Percentiles rank a stretch among this genome's conserved stretches.
phyloP scores from a whole-genome alignment of 2,113 vertebrate genomes.

The Pomatostomus ruficeps region DNA sequence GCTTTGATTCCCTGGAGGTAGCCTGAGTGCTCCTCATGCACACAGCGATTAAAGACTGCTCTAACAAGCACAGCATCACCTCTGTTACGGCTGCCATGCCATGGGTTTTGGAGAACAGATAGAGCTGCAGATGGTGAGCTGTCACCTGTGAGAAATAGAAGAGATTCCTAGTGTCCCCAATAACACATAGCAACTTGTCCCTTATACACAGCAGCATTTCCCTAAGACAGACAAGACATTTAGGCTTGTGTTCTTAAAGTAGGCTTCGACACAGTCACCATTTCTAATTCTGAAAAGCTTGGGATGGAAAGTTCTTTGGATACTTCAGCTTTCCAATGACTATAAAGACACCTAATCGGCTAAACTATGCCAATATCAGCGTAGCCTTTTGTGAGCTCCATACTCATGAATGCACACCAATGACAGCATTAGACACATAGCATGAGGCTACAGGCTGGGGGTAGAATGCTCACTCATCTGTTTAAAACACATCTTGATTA shows the following conservation, averaged over 20 bases:
- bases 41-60: not conserved
- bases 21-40: not conserved
- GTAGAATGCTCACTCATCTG: not conserved
- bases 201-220: not conserved
- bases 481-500: not conserved
- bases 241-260: accelerated
- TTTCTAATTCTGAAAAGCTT: not conserved
- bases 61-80: not conserved
- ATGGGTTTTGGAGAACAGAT: not conserved
- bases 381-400: not conserved
- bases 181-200: not conserved
- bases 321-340: not conserved
- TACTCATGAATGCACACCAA: not conserved
- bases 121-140: not conserved
- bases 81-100: not conserved
- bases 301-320: not conserved
- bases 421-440: not conserved
- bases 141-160: not conserved
- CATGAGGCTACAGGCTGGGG: not conserved
- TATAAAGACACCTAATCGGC: not conserved
- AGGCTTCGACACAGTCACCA: not conserved
- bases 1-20: not conserved
- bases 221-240: not conserved
- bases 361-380: not conserved
- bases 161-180: not conserved